Evolutionary conservation across 2,888 invertebrate species (phyloP).

Genomic region (Eutolmus rufibarbis): DNA sequence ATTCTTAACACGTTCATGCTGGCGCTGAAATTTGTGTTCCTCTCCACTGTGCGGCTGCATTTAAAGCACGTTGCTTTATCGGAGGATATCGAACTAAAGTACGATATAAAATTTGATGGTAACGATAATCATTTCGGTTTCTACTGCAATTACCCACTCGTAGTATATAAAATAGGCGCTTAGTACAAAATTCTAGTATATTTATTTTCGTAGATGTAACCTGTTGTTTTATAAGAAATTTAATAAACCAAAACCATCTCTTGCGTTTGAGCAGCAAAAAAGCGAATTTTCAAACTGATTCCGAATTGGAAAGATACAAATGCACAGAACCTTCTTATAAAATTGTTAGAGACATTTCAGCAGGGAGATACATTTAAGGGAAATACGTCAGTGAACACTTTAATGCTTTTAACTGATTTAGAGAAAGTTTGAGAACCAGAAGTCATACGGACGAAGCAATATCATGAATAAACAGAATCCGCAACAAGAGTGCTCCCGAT

Average conservation of each 20-base stretch:
- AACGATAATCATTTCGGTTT: no score
- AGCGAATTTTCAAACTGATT: not conserved
- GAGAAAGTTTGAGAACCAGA: not conserved
- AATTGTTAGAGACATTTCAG: not conserved
- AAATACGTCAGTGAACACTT: not conserved
- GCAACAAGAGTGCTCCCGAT: not conserved
- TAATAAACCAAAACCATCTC: not conserved
- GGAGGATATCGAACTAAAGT: no score
- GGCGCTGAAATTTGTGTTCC: no score
- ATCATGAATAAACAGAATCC: slow-evolving; percentile 11
- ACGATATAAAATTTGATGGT: no score
- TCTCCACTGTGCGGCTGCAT: no score
- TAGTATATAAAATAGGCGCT: no score
- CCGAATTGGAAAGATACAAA: not conserved
- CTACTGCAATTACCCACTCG: no score
- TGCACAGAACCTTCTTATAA: not conserved
- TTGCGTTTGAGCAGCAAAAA: not conserved
- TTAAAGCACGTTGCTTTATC: no score
- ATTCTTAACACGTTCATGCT: no score
- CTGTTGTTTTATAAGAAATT: not conserved
- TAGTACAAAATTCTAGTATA: no score
- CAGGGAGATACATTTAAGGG: not conserved
- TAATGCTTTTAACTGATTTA: not conserved
- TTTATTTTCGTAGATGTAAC: not conserved
- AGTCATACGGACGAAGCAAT: not conserved